Evolutionary conservation across 2,797 vertebrate genomes (phyloP).

Genomic region (Neosalanx taihuensis): DNA sequence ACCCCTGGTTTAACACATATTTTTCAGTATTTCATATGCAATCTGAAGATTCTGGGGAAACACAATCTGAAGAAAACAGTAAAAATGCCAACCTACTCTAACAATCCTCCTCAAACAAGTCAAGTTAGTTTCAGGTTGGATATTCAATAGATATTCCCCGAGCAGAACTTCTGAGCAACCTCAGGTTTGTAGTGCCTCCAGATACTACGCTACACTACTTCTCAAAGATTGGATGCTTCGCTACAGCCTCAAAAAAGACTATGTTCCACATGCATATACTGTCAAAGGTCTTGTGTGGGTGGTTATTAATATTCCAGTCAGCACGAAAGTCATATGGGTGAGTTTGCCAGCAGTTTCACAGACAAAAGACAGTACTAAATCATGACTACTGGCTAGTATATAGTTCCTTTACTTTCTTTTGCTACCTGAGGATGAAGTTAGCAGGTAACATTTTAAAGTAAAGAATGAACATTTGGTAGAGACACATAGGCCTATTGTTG

Average conservation of each 20-base stretch:
- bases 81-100: too few species aligned
- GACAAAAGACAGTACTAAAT: background rate
- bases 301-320: slow-evolving; percentile 48
- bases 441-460: background rate
- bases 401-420: background rate
- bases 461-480: background rate
- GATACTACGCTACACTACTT: background rate
- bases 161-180: background rate
- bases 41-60: background rate
- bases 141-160: too few species aligned
- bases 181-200: background rate
- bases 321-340: slow-evolving; percentile 41
- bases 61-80: background rate
- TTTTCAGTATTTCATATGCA: background rate
- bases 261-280: slow-evolving; percentile 15
- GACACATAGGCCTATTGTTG: background rate
- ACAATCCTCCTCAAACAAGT: background rate
- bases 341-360: slow-evolving; percentile 36
- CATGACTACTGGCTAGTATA: background rate
- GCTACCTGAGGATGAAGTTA: background rate
- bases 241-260: slow-evolving; percentile 23
- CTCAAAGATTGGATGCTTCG: slow-evolving; percentile 18
- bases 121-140: too few species aligned
- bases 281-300: slow-evolving; percentile 53
- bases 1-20: too few species aligned